A percentile compares a stretch with the other conserved stretches of the same genome.
Conservation (phyloP, 2,113 vertebrate genomes). For the Chloebia gouldiae region DNA sequence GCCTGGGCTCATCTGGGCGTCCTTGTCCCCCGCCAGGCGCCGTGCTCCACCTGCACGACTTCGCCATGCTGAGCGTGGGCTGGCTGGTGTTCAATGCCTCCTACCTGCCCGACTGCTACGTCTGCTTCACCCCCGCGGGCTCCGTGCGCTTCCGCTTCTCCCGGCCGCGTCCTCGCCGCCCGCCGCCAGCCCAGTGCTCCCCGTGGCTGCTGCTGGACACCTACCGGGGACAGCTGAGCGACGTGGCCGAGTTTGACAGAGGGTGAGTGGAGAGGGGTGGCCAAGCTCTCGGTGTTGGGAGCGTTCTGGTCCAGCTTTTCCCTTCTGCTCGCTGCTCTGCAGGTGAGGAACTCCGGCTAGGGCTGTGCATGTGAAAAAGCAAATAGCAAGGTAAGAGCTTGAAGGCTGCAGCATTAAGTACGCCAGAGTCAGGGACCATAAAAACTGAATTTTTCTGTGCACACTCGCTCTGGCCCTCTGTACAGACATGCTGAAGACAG, state of each 20-base stretch:
- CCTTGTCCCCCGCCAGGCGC: conserved; percentile 71
- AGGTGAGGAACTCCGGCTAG: accelerated
- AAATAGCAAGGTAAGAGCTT: not conserved
- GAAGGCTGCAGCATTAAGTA: not conserved
- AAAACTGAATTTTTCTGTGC: not conserved
- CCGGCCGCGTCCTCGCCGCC: conserved; percentile 30
- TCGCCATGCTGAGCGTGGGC: conserved; percentile 73
- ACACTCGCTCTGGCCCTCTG: not conserved
- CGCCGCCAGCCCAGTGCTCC: conserved; percentile 58
- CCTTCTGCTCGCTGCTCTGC: not conserved
- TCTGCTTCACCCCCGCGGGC: conserved; percentile 73
- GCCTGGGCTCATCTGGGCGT: not conserved
- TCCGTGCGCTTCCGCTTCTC: conserved; percentile 82
- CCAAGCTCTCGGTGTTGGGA: accelerated
- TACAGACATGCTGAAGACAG: not conserved
- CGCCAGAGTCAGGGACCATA: not conserved
- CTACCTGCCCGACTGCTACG: conserved; percentile 84
- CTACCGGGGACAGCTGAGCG: conserved; percentile 65
- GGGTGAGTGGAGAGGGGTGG: conserved; percentile 66
- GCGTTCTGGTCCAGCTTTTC: not conserved
- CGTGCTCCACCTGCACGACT: conserved; percentile 87
- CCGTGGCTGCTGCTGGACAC: conserved; percentile 79
- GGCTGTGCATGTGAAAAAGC: accelerated
- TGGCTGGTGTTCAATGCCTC: conserved; percentile 90
- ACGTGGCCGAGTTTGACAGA: conserved; percentile 77